Base-by-base conservation (phyloP, 2,888 invertebrate species). In the Philereme vetulata region DNA sequence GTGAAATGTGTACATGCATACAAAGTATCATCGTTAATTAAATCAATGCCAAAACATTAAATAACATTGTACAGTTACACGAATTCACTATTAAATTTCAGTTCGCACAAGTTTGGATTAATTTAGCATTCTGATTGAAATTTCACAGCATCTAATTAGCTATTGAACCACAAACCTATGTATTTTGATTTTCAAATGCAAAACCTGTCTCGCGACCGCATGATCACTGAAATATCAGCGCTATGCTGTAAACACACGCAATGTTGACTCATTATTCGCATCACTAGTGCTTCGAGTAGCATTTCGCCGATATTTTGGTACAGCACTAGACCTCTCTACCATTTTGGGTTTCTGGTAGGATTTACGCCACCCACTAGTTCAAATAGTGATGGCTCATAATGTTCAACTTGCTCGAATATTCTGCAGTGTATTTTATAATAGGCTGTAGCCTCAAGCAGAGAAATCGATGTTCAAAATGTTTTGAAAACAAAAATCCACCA, bases 251-350 rank as follows among this genome's bases (percentile, higher is more conserved):
- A 55, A 55, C 43, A 51, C 54, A 46, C 36, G 43, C 43, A 60
- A 51, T 40, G 36, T 54, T 51, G 21, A 48, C 35, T 52, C 55
- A 59, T 51, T 54, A 49, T 52, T 21, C 43, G 42, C 60, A 60
- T 56, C 59, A 59, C 59, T 59, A 56, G 45, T 38, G 49, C 48
- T 51, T 51, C 49, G 34, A 33, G 60, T 49, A 54, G 34, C 59
- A 52, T 54, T 60, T 56, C 58, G 62, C 64, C 65, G 64, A 67
- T 65, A 65, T 61, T 60, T 21, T 46, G 59, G 59, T 52, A 58
- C 53, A 60, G 60, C 46, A 57, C 51, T 56, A 54, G 62, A 53
- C 56, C 42, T 35, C 51, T 34, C 56, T 44, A 53, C 21, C 45
- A 36, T 38, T 8, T 32, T 42, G 11, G 49, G 46, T 53, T 36